Percentiles rank a stretch among this genome's conserved stretches.
These are phyloP conservation scores for Hirudinaria manillensis DNA, from an alignment of 2,888 invertebrate species.

Conservation along the genomic window DNA sequence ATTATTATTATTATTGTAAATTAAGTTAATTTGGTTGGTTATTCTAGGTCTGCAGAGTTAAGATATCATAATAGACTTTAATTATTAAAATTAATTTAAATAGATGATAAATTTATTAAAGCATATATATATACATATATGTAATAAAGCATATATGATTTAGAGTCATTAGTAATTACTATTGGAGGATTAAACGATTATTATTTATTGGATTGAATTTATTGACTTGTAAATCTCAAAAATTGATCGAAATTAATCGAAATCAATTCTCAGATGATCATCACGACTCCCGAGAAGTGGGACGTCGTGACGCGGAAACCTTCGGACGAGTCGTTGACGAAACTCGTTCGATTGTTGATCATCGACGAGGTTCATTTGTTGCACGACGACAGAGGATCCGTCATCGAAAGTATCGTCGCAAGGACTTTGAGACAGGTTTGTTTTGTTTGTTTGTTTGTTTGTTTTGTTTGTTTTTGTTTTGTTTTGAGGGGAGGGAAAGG, in stretches of 20 bases:
- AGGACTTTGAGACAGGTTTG: constrained; percentile 75
- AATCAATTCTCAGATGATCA: constrained; percentile 73
- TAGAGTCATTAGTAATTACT: neutral
- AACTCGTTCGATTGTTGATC: constrained; percentile 83
- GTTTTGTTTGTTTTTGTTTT: neutral
- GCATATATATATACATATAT: too few relatives aligned
- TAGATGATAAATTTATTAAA: too few relatives aligned
- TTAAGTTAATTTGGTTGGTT: too few relatives aligned
- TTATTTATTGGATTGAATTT: neutral
- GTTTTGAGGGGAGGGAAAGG: neutral
- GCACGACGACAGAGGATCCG: constrained; percentile 93
- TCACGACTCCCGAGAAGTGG: constrained; percentile 99
- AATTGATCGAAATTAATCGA: too few relatives aligned
- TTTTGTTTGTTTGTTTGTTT: neutral
- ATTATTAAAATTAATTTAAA: too few relatives aligned
- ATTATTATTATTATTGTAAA: too few relatives aligned
- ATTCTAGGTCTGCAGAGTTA: too few relatives aligned
- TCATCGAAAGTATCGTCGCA: constrained; percentile 92
- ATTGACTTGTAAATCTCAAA: too few relatives aligned
- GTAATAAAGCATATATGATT: neutral
- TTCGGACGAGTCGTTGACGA: constrained; percentile 62
- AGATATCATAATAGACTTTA: too few relatives aligned
- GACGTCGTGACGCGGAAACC: constrained; percentile 92
- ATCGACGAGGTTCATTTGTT: constrained; percentile 89
- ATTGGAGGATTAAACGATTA: neutral